These are phyloP conservation scores for Psilanteris sp. DNA, from an alignment of 1,140 invertebrate species.

Conservation along the genomic window DNA sequence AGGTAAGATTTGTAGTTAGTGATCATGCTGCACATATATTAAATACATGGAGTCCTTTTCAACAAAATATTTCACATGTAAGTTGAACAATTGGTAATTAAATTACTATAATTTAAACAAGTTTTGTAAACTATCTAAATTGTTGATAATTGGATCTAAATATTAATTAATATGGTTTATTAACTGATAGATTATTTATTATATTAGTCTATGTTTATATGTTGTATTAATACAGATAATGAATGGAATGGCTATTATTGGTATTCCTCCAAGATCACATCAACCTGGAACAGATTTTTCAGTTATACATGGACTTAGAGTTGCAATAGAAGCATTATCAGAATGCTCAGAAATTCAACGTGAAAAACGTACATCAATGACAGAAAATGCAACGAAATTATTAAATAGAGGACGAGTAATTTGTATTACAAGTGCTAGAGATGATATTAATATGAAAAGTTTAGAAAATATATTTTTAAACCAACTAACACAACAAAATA, in stretches of 20 bases:
- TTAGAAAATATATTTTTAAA: conserved; percentile 92
- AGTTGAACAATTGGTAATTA: too few species aligned
- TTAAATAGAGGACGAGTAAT: conserved; percentile 90
- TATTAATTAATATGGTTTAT: too few species aligned
- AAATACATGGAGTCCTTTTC: conserved; percentile 88
- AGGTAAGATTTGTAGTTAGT: conserved; percentile 91
- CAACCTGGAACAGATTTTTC: conserved; percentile 83
- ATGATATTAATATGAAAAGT: conserved; percentile 90
- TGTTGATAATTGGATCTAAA: too few species aligned
- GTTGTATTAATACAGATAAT: conserved; percentile 85
- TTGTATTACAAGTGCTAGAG: conserved; percentile 90
- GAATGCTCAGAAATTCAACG: conserved; percentile 89
- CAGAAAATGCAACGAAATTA: conserved; percentile 81
- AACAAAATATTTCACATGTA: conserved; percentile 92
- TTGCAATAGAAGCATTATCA: conserved; percentile 91
- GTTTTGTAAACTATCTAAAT: too few species aligned
- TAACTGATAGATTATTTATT: too few species aligned
- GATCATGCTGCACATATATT: conserved; percentile 88
- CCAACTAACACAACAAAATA: conserved; percentile 86
- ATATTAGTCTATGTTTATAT: too few species aligned
- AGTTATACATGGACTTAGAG: conserved; percentile 90
- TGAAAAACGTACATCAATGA: conserved; percentile 80
- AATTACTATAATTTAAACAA: too few species aligned
- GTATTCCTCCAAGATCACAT: conserved; percentile 82
- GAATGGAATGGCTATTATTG: conserved; percentile 86